Conservation (phyloP, 1,140 invertebrate species). For the Drosophila kurseongensis region DNA sequence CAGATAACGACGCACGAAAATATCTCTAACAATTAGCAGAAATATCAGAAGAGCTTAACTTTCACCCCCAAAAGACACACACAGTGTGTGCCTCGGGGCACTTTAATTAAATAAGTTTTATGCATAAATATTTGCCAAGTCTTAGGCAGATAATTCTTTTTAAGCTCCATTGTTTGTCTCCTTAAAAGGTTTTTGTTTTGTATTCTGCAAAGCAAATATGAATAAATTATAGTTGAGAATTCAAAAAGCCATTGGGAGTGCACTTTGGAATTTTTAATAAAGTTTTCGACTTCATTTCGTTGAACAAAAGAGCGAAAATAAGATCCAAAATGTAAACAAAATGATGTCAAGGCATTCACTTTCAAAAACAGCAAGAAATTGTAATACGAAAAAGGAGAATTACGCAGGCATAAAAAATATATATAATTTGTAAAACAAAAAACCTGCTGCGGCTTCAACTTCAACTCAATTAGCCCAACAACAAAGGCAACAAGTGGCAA, state of each 20-base stretch:
- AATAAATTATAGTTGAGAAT: slow-evolving; percentile 43
- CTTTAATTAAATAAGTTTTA: slow-evolving; percentile 66
- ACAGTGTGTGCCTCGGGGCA: slow-evolving; percentile 8
- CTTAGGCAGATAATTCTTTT: slow-evolving; percentile 41
- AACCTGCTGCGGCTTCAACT: slow-evolving; percentile 48
- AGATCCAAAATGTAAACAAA: slow-evolving; percentile 36
- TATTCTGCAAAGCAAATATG: slow-evolving; percentile 22
- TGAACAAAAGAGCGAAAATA: slow-evolving; percentile 22
- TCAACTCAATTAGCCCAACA: slow-evolving; percentile 45
- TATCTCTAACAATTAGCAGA: slow-evolving; percentile 57
- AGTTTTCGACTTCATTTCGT: slow-evolving; percentile 11
- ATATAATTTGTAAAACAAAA: slow-evolving; percentile 52
- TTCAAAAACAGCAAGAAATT: slow-evolving; percentile 67
- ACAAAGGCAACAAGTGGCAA: slow-evolving; percentile 15
- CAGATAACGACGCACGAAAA: slow-evolving; percentile 40
- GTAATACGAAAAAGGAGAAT: slow-evolving; percentile 47
- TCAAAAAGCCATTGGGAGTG: background rate
- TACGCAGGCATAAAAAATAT: slow-evolving; percentile 42
- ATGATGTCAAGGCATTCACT: slow-evolving; percentile 77
- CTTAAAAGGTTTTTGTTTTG: slow-evolving; percentile 30
- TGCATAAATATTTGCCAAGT: slow-evolving; percentile 64
- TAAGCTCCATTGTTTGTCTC: slow-evolving; percentile 32
- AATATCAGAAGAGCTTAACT: slow-evolving; percentile 44
- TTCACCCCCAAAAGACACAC: slow-evolving; percentile 43
- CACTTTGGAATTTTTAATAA: slow-evolving; percentile 38